Base-by-base conservation (phyloP, 1,140 invertebrate species). In the Octopus bimaculoides region DNA sequence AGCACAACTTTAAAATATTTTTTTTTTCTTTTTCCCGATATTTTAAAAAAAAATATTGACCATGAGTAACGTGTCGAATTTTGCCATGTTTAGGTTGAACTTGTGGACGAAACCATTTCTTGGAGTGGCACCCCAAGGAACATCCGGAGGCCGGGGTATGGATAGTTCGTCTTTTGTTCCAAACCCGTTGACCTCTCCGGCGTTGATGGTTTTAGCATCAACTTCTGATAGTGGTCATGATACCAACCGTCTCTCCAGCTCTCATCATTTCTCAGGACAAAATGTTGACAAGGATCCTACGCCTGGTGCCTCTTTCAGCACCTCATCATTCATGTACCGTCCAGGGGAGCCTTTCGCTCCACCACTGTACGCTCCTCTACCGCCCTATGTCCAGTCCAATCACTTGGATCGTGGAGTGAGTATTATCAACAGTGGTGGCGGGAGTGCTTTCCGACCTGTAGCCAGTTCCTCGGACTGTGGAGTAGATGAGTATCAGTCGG, bases 171-270 rank as follows among this genome's bases (percentile, higher is more conserved):
- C 93, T 76, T 93, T 93, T 87, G 91, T 93, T 86, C 92, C 93
- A 81, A 93, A 93, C 87, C 93, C 94, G 88, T 91, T 95, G 87
- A 93, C 93, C 89, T 94, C 94, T 85, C 94, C 94, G 82, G 93
- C 93, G 87, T 91, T 95, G 88, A 94, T 95, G 91, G 94, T 95
- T 79, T 93, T 95, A 77, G 89, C 89, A 88, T 95, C 94, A 82
- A 94, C 94, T 90, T 93, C 93, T 86, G 89, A 89, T 78, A 93
- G 93, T 82, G 92, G 94, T 88, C 93, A 94, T 87, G 94, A 95
- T 89, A 93, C 82, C 9, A 81, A 81, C 14, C 81, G 86, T 52
- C 75, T 85, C 12, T 83, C 84, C 8, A 81, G 81, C 6, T 82
- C 85, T 10, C 85, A 86, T 69, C 85, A 82, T 20, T 88, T 85